These are phyloP conservation scores for Diadumene lineata DNA, from an alignment of 92 coral and sea anemone species.

Conservation along the genomic window DNA sequence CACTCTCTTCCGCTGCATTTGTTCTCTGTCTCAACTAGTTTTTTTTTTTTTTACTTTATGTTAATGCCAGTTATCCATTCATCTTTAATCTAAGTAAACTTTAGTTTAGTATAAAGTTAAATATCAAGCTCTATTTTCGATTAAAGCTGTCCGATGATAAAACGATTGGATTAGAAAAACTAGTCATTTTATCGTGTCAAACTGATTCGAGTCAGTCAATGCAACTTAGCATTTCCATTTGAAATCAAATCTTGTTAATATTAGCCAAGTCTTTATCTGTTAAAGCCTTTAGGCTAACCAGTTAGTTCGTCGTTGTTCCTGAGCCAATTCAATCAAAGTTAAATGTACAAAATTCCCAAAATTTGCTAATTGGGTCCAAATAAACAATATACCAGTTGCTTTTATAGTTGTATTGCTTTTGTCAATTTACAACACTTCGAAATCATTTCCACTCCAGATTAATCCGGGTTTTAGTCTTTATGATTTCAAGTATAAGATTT, in stretches of 20 bases:
- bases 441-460: neutral
- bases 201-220: no score
- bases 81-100: neutral
- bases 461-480: no score
- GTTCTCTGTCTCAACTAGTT: neutral
- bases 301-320: neutral
- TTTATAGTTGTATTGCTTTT: neutral
- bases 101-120: neutral
- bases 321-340: neutral
- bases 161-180: no score
- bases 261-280: no score
- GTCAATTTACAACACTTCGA: neutral
- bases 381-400: neutral
- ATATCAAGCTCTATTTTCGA: neutral
- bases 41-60: neutral
- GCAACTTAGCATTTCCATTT: no score
- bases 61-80: no score
- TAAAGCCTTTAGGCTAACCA: no score
- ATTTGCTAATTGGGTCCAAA: neutral
- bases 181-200: no score
- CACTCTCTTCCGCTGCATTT: neutral
- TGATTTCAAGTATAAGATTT: no score
- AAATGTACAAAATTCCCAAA: constrained; percentile 1
- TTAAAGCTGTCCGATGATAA: neutral
- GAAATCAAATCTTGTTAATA: neutral